A percentile compares a stretch with the other conserved stretches of the same genome.
These are phyloP conservation scores for Gadus macrocephalus DNA, from an alignment of 2,113 vertebrate species.

Conservation along the genomic window DNA sequence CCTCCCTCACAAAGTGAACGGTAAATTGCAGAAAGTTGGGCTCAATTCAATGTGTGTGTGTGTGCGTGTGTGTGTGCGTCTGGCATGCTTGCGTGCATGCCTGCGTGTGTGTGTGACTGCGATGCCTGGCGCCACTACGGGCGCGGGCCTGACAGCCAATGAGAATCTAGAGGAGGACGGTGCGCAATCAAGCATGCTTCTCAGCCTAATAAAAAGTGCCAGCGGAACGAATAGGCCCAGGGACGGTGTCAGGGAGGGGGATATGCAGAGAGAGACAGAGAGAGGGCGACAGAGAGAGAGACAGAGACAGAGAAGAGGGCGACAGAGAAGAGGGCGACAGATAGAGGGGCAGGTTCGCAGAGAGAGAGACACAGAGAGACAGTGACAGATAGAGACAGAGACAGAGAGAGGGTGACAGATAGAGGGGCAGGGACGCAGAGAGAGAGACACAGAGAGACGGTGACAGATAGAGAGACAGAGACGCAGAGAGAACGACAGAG, in stretches of 20 bases:
- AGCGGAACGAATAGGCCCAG: slow-evolving; percentile 63
- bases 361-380: neutral
- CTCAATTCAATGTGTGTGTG: neutral
- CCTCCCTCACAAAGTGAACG: slow-evolving; percentile 6
- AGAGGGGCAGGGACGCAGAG: neutral
- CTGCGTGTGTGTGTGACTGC: slow-evolving; percentile 19
- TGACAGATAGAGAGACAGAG: neutral
- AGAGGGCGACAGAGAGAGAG: slow-evolving; percentile 14
- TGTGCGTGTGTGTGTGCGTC: neutral
- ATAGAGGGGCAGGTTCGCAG: slow-evolving; percentile 6
- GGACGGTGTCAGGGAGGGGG: slow-evolving; percentile 23
- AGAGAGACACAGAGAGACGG: too few species aligned
- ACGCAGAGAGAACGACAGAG: neutral
- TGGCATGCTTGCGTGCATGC: neutral
- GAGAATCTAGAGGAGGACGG: slow-evolving; percentile 38
- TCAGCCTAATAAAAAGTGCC: slow-evolving; percentile 66
- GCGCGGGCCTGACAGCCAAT: slow-evolving; percentile 43
- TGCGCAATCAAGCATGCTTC: slow-evolving; percentile 53
- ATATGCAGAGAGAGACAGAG: slow-evolving; percentile 7
- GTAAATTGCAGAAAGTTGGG: slow-evolving; percentile 26
- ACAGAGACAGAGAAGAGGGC: slow-evolving; percentile 3
- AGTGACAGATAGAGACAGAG: neutral
- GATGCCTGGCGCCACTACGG: slow-evolving; percentile 16
- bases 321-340: slow-evolving; percentile 24
- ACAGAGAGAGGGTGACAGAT: neutral